Base-by-base conservation (phyloP, 1,140 invertebrate species). In the Bicyclus anynana region DNA sequence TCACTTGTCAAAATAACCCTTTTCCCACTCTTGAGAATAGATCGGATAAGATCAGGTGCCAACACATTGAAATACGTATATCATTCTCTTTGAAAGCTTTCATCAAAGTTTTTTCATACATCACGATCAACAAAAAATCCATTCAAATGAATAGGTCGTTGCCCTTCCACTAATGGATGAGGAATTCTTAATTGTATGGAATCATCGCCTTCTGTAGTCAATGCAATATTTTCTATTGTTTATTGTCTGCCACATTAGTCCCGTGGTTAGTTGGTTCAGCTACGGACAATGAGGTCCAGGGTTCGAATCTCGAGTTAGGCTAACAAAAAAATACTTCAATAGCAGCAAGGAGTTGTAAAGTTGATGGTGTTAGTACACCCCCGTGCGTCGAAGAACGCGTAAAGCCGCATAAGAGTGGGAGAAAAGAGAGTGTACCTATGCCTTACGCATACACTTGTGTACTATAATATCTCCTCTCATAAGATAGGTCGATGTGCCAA, bases 11-110 rank as follows among this genome's bases (percentile, higher is more conserved):
- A 26, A 14, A 14, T 14, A 47, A 9, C 5, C 44, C 44, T 47
- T 47, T 47, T 21, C 27, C 27, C 44, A 47, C 44, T 27, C 27
- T 47, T 14, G 21, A 47, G 44, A 27, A 47, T 26, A 6, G 20
- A 13, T 14, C 14, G 2, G 44, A 47, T 47, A 47, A 47, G 21
- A 47, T 47, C 26, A 18, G 42, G 16, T 16, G 1, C n/a, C 12
- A 3, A 35, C 42, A 17, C 44, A 21, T 47, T 26, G 20, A 26
- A 47, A 26, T 23, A 26, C 21, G 21, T 27, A 47, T 47, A 38
- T 38, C 44, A 47, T 47, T 13, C 44, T 47, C 26, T 47, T 47
- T 47, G 44, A 47, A 47, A 47, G 44, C 44, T 27, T 26, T 47
- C 21, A 47, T 47, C 27, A 47, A 18, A 26, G 13, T 26, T 27